A percentile compares a stretch with the other conserved stretches of the same genome.
Evolutionary conservation across 2,797 vertebrate genomes (phyloP).

Genomic region (Alcedo atthis): DNA sequence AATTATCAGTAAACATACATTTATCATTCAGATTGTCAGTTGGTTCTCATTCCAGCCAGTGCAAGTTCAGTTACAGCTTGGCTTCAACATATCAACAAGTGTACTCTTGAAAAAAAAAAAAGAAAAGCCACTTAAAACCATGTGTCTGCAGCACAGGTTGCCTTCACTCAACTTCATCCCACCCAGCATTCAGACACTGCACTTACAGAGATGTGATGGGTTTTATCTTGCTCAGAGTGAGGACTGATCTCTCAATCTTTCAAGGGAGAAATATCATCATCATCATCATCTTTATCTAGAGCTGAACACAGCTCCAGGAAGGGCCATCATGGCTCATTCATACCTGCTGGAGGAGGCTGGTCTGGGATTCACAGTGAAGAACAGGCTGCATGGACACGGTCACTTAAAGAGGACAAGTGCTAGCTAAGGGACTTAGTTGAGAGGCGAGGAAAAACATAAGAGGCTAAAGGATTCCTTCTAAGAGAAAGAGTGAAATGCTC

Average conservation of each 20-base stretch:
- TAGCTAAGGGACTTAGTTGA: background rate
- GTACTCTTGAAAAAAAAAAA: background rate
- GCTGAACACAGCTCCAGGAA: background rate
- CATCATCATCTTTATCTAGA: background rate
- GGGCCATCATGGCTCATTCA: accelerated
- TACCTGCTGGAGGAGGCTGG: background rate
- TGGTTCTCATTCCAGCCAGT: background rate
- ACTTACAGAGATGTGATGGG: background rate
- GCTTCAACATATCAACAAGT: accelerated
- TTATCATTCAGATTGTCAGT: background rate
- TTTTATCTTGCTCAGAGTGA: background rate
- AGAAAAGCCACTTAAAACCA: background rate
- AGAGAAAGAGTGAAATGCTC: background rate
- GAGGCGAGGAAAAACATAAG: accelerated
- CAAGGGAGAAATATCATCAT: background rate
- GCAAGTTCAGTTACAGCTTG: background rate
- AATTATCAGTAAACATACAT: background rate
- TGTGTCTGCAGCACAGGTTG: background rate
- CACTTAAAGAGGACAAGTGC: background rate
- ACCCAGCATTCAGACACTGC: background rate
- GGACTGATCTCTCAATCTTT: background rate
- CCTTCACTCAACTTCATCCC: background rate
- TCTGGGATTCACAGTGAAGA: background rate
- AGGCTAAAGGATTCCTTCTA: background rate
- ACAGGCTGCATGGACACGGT: background rate